A percentile compares a stretch with the other conserved stretches of the same genome.
Conservation (phyloP, 2,888 invertebrate genomes). For the Thumatha senex region DNA sequence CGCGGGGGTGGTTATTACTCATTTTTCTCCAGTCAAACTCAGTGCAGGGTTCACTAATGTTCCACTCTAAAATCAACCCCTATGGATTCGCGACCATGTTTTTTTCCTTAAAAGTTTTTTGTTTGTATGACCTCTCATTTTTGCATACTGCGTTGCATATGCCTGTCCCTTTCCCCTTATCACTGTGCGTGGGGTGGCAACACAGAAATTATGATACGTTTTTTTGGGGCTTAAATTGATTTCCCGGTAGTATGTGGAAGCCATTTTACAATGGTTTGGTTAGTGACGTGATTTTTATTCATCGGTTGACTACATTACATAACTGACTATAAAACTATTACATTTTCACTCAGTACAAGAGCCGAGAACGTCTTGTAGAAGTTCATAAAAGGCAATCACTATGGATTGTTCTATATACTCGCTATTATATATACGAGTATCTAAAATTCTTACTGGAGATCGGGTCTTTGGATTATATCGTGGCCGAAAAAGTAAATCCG, state of each 20-base stretch:
- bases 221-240: slow-evolving; percentile 80
- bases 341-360: not conserved
- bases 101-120: slow-evolving; percentile 74
- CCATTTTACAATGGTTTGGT: slow-evolving; percentile 64
- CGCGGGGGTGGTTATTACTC: slow-evolving; percentile 69
- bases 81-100: slow-evolving; percentile 79
- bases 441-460: too few relatives aligned
- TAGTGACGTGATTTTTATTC: slow-evolving; percentile 21
- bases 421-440: too few relatives aligned
- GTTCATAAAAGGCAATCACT: too few relatives aligned
- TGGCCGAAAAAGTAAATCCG: too few relatives aligned
- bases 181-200: slow-evolving; percentile 71
- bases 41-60: slow-evolving; percentile 74
- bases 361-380: too few relatives aligned
- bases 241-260: slow-evolving; percentile 75
- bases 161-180: slow-evolving; percentile 57
- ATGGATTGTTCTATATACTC: too few relatives aligned
- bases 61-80: slow-evolving; percentile 76
- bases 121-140: slow-evolving; percentile 60
- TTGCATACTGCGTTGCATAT: slow-evolving; percentile 13
- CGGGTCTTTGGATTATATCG: too few relatives aligned
- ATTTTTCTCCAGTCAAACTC: slow-evolving; percentile 73
- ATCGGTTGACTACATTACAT: not conserved
- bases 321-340: not conserved
- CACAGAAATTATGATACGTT: slow-evolving; percentile 79